A percentile compares a stretch with the other conserved stretches of the same genome.
Evolutionary conservation across 1,140 invertebrate species (phyloP).

Genomic region (Latrodectus geometricus): DNA sequence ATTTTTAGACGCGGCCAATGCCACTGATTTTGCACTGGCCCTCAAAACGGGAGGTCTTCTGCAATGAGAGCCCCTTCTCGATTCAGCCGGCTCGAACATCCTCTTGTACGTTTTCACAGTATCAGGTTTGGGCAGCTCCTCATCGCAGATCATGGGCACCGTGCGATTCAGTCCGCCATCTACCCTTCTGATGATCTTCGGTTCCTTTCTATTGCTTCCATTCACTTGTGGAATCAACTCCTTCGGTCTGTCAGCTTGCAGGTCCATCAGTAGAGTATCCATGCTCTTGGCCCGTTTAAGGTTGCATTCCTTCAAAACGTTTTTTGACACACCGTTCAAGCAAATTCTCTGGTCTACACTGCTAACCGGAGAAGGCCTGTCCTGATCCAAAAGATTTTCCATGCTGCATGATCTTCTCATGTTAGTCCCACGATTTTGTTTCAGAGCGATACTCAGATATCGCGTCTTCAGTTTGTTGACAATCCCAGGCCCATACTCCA

Average conservation of each 20-base stretch:
- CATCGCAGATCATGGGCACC: slow-evolving; percentile 74
- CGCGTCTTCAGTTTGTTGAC: slow-evolving; percentile 81
- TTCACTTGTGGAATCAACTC: not conserved
- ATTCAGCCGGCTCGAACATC: slow-evolving; percentile 78
- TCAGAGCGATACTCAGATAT: slow-evolving; percentile 83
- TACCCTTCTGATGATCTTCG: slow-evolving; percentile 61
- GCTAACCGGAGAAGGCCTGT: slow-evolving; percentile 65
- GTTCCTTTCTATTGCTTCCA: slow-evolving; percentile 1
- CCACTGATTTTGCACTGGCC: slow-evolving; percentile 64
- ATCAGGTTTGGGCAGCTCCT: slow-evolving; percentile 85
- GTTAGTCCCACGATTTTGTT: slow-evolving; percentile 75
- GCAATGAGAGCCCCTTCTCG: slow-evolving; percentile 23
- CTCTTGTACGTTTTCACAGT: slow-evolving; percentile 85
- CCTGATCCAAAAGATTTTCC: slow-evolving; percentile 82
- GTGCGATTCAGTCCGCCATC: slow-evolving; percentile 50
- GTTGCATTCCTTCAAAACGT: slow-evolving; percentile 64
- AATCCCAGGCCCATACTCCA: slow-evolving; percentile 91
- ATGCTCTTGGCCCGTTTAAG: slow-evolving; percentile 62
- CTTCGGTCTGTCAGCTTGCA: not conserved
- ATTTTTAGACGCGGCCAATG: slow-evolving; percentile 66
- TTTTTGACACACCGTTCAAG: slow-evolving; percentile 61
- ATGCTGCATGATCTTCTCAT: slow-evolving; percentile 84
- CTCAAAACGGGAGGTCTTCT: slow-evolving; percentile 62
- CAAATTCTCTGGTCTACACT: not conserved
- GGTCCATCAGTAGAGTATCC: slow-evolving; percentile 53